A percentile compares a stretch with the other conserved stretches of the same genome.
phyloP scores from a whole-genome alignment of 2,113 vertebrate species.

The Haliaeetus leucogaster region DNA sequence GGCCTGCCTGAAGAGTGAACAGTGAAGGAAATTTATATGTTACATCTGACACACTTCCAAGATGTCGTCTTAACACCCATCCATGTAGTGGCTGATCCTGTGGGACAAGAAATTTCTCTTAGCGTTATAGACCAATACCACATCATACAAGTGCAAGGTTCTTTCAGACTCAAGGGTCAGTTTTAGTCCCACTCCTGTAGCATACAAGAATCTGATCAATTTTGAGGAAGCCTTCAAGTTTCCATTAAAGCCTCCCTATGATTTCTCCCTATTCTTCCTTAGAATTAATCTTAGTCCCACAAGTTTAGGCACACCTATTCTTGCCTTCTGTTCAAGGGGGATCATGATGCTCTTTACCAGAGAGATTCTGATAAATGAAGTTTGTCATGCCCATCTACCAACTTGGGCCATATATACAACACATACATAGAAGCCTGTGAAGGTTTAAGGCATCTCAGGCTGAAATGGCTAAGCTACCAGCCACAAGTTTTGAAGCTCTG shows the following conservation, averaged over 20 bases:
- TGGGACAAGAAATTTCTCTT: neutral
- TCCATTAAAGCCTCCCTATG: neutral
- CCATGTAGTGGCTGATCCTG: slow-evolving; percentile 81
- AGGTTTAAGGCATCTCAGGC: neutral
- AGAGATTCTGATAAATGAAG: neutral
- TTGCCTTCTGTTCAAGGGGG: neutral
- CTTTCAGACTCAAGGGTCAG: neutral
- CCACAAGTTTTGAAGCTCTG: neutral
- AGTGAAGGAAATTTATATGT: slow-evolving; percentile 76
- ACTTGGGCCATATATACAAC: neutral
- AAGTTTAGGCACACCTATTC: neutral
- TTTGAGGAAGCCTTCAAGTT: neutral
- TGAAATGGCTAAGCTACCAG: neutral
- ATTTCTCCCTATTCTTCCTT: neutral
- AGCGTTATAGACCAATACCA: neutral
- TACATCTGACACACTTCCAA: slow-evolving; percentile 58
- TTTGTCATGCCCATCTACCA: neutral
- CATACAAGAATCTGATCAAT: neutral
- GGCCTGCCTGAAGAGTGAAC: slow-evolving; percentile 73
- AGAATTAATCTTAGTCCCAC: neutral
- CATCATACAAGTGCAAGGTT: neutral
- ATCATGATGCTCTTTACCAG: neutral
- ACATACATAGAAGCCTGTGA: neutral
- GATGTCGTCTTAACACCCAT: slow-evolving; percentile 74
- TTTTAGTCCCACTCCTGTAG: neutral